Base-by-base conservation (phyloP, 2,113 vertebrate genomes). In the Strix aluco region DNA sequence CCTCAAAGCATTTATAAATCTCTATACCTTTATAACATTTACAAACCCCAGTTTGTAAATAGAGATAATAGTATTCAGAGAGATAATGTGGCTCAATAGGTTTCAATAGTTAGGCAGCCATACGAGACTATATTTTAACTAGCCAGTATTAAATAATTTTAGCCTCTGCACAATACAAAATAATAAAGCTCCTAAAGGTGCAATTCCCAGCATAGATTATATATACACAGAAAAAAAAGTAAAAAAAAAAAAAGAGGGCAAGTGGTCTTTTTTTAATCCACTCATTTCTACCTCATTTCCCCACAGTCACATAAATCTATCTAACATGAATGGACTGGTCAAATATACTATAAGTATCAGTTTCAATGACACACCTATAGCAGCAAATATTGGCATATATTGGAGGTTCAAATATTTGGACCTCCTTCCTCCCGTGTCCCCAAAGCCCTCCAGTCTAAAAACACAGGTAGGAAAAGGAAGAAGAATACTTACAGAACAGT, bases 381-480 rank as follows among this genome's bases (percentile, higher is more conserved):
- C 21, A 88, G 34, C 25, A 79, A 54, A 40, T 58, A 52, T 6
- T 46, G 13, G 15, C 40, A 25, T 44, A 14, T 38, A n/a, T 4
- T 49, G 18, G 42, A 85, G 7, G 22, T 46, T 4, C 27, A 71
- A 47, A 82, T 47, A 54, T 36, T 92, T 59, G n/a, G 5, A 61
- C 2, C 5, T 77, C 30, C 55, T 77, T 58, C 11, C 5, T 38
- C 22, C 18, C 40, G 11, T 11, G 11, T 4, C 10, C 13, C 32
- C 21, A 92, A 75, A 80, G 11, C 19, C 20, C 22, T 85, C 49
- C 32, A 67, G n/a, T 63, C 26, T 29, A 75, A 75, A 73, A 72
- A 42, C 0, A 4, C 0, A 0, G 17, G 7, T 6, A 72, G 62
- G 46, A 82, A 71, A 79, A 47, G 20, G 15, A 55, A 77, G 78